A percentile compares a stretch with the other conserved stretches of the same genome.
Evolutionary conservation across 2,113 vertebrate species (phyloP).

Genomic region (Prunella fulvescens): DNA sequence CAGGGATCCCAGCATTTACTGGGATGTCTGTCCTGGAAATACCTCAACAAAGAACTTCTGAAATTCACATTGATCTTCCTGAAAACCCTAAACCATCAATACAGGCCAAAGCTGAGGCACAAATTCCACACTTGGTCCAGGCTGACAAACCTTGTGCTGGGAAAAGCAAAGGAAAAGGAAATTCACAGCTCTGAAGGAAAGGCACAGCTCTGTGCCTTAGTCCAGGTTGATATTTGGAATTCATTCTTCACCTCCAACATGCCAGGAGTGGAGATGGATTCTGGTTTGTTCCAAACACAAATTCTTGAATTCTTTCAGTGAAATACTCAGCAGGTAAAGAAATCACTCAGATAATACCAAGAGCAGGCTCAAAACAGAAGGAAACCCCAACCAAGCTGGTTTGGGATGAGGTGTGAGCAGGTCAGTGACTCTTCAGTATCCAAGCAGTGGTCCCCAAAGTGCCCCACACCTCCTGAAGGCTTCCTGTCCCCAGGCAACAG

Average conservation of each 20-base stretch:
- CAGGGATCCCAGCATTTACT: background rate
- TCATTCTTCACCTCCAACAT: background rate
- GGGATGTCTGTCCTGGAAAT: background rate
- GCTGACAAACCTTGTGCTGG: background rate
- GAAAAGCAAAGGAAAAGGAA: background rate
- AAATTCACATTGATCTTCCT: background rate
- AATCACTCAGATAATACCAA: background rate
- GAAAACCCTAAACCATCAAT: background rate
- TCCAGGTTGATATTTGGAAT: background rate
- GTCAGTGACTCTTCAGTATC: accelerated
- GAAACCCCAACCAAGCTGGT: background rate
- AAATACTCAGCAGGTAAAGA: background rate
- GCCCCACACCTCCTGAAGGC: background rate
- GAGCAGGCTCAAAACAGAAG: background rate
- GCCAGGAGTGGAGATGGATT: background rate
- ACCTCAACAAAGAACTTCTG: background rate
- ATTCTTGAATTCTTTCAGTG: background rate
- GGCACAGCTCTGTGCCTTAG: background rate
- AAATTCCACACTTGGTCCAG: background rate
- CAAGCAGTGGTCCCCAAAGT: background rate
- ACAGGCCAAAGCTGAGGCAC: background rate
- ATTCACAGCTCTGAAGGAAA: background rate
- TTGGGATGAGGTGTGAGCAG: background rate
- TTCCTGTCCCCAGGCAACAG: background rate
- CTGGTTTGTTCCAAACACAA: background rate